Conservation (phyloP, 2,113 vertebrate species). For the Eupsittula cactorum region DNA sequence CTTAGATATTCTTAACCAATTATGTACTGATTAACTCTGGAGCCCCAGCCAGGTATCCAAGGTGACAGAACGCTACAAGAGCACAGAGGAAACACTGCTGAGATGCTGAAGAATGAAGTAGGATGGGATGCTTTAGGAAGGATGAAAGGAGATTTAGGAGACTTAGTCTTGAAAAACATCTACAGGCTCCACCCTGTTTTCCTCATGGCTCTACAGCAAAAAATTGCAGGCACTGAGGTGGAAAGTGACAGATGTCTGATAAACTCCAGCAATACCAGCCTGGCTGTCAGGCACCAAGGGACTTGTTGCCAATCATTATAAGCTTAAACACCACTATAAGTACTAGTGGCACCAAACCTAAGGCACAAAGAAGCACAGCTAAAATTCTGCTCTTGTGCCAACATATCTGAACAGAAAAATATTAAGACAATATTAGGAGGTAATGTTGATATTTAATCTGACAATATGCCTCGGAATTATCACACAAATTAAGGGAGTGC, state of each 20-base stretch:
- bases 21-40: background rate
- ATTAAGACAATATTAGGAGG: background rate
- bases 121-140: background rate
- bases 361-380: background rate
- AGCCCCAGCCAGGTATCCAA: background rate
- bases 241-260: background rate
- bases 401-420: background rate
- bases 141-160: background rate
- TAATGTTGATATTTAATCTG: background rate
- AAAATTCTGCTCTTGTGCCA: background rate
- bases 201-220: background rate
- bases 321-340: background rate
- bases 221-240: background rate
- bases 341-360: background rate
- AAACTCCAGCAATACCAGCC: background rate
- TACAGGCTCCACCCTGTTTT: background rate
- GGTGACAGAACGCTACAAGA: background rate
- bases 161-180: background rate
- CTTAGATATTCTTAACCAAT: background rate
- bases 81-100: background rate
- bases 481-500: background rate
- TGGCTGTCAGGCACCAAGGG: background rate
- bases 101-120: background rate
- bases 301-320: background rate
- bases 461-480: background rate